These are phyloP conservation scores for Eptesicus fuscus DNA, from an alignment of 2,113 vertebrate genomes.

Conservation along the genomic window DNA sequence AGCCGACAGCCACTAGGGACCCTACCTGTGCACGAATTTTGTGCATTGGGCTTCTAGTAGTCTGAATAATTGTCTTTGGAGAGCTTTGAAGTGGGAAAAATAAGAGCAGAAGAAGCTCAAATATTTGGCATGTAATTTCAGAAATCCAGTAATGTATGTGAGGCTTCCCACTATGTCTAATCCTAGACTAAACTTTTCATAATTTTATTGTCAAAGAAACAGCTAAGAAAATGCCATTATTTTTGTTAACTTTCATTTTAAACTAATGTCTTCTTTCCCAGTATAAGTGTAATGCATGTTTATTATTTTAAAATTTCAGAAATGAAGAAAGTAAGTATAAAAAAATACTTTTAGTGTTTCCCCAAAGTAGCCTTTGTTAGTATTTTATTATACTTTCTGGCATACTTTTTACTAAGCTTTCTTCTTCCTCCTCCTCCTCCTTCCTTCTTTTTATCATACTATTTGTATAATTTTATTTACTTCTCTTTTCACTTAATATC, in stretches of 20 bases:
- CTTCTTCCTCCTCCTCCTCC: not conserved
- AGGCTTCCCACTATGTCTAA: not conserved
- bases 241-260: slow-evolving; percentile 7
- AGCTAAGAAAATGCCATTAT: not conserved
- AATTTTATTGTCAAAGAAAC: not conserved
- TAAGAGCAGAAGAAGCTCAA: not conserved
- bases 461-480: not conserved
- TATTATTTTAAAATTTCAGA: not conserved
- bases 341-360: not conserved
- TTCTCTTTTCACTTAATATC: not conserved
- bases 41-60: too few relatives aligned
- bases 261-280: not conserved
- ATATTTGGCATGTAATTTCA: not conserved
- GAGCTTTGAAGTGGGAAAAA: not conserved
- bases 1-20: too few relatives aligned
- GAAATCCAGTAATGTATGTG: not conserved
- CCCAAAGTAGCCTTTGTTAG: not conserved
- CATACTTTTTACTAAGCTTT: not conserved
- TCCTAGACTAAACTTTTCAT: not conserved
- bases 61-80: not conserved
- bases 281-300: not conserved
- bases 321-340: not conserved
- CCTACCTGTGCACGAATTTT: too few relatives aligned
- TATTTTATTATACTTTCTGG: not conserved
- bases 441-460: not conserved